These are phyloP conservation scores for Machimus rusticus DNA, from an alignment of 2,888 invertebrate genomes.

Conservation along the genomic window DNA sequence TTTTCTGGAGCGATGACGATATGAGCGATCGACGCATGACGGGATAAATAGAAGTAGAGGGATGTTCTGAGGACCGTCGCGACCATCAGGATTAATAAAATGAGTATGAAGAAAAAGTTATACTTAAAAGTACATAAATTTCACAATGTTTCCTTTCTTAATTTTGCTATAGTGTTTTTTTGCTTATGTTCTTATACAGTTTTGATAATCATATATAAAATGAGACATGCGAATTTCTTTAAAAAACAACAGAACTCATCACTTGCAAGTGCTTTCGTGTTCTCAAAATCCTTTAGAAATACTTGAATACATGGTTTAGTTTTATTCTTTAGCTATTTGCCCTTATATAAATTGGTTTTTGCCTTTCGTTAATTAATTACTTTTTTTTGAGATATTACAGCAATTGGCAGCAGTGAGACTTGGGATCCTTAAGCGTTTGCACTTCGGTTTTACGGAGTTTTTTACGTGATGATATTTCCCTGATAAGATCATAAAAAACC, in stretches of 20 bases:
- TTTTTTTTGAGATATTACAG: conserved; percentile 54
- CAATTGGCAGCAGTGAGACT: conserved; percentile 64
- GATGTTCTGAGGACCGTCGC: neutral
- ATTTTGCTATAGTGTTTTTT: conserved; percentile 29
- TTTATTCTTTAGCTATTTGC: conserved; percentile 5
- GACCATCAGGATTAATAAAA: conserved; percentile 21
- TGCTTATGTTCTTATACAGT: neutral
- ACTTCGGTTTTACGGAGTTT: conserved; percentile 63
- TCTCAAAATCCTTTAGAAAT: conserved; percentile 1
- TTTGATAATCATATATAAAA: conserved; percentile 4
- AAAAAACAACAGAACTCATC: conserved; percentile 16
- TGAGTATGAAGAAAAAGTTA: neutral
- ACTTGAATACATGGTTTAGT: neutral
- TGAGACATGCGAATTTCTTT: conserved; percentile 8
- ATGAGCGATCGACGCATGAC: neutral
- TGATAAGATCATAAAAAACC: conserved; percentile 65
- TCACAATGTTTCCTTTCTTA: conserved; percentile 25
- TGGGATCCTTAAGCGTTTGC: conserved; percentile 62
- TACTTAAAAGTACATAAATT: neutral
- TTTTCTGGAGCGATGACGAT: neutral
- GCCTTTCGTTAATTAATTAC: neutral
- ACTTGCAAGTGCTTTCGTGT: neutral
- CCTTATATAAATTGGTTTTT: neutral
- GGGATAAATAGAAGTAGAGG: neutral
- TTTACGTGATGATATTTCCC: conserved; percentile 64